Base-by-base conservation (phyloP, 2,888 invertebrate genomes). In the Folsomia candida region DNA sequence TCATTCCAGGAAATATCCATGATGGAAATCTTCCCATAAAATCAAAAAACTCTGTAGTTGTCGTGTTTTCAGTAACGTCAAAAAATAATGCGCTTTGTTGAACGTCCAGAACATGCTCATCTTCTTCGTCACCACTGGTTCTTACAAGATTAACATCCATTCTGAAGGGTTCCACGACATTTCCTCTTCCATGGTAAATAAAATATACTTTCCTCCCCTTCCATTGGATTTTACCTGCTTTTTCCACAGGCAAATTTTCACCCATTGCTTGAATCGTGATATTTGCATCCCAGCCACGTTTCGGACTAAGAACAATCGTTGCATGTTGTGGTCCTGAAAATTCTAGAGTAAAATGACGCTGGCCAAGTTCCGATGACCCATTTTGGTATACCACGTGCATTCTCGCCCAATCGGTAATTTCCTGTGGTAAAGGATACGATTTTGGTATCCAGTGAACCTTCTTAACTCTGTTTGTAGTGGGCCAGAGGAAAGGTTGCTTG, bases 251-350 rank as follows among this genome's bases (percentile, higher is more conserved):
- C 14, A 76, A 47, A 47, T 3, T 51, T n/a, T 81, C 78, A 20
- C 81, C 81, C 14, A 84, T 76, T 4, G 83, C 82, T 84, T 85
- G 85, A 18, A 76, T 69, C 0, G 69, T 76, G 3, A 85, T 70
- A 18, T 79, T 73, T 3, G 62, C 62, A 2, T 29, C 62, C 26
- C 82, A 82, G 24, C 81, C 81, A 2, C 71, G 68, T 22, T 79
- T 76, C 20, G 85, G 84, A 18, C 81, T 81, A 22, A 85, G 74
- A 69, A 82, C 82, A 20, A 84, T 76, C 2, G 82, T 82, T 76
- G 84, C 81, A 73, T 85, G 85, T 72, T 83, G 83, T 20, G 85
- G 84, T 60, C 85, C 85, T 82, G 77, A 11, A 67, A 79, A 76
- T 18, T 65, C 67, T 22, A 78, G 65, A 25, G 74, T 61, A 4